Evolutionary conservation across 2,797 vertebrate species (phyloP), one percentile per base, ranked within the genome.

Genomic region (Pangasius djambal): DNA sequence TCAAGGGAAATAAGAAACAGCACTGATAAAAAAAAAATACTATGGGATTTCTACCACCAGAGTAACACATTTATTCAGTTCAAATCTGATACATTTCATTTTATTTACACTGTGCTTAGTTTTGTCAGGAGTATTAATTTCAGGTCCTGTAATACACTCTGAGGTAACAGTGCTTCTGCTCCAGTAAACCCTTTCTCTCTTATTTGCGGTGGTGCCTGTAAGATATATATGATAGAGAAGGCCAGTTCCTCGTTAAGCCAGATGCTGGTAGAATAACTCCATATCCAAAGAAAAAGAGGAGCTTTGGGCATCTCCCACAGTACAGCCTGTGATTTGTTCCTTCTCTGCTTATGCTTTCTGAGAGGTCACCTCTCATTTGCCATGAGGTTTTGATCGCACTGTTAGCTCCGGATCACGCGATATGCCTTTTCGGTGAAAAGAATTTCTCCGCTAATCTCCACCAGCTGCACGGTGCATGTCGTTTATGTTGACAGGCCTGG

Each of bases 381-480:
- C 95, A 95, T 95, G 92, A 93, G 95, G 94, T 95, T 95, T 95
- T 94, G 95, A 96, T 95, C 91, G 88, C 89, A 91, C 92, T 93
- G 93, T 95, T 94, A 95, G 94, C 97, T 96, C 95, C 95, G 96
- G 95, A 96, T 97, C 94, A 96, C 90, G 92, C 94, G 95, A 97
- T 96, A 97, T 96, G 96, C 96, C 96, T 97, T 96, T 94, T 97
- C 96, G 94, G 96, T 97, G 86, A 97, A 97, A 96, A 97, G 96
- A 97, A 97, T 97, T 97, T 97, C 95, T 93, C 93, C 74, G 84
- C 78, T 98, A 97, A 97, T 98, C 96, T 97, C 96, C 97, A 96
- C 96, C 97, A 97, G 97, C 97, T 98, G 97, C 97, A 96, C 93
- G 89, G 90, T 92, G 92, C 72, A 88, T 89, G 86, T 87, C 87